Evolutionary conservation across 2,113 vertebrate species (phyloP), one percentile per base, ranked within the genome.

Genomic region (Urocolius indicus): DNA sequence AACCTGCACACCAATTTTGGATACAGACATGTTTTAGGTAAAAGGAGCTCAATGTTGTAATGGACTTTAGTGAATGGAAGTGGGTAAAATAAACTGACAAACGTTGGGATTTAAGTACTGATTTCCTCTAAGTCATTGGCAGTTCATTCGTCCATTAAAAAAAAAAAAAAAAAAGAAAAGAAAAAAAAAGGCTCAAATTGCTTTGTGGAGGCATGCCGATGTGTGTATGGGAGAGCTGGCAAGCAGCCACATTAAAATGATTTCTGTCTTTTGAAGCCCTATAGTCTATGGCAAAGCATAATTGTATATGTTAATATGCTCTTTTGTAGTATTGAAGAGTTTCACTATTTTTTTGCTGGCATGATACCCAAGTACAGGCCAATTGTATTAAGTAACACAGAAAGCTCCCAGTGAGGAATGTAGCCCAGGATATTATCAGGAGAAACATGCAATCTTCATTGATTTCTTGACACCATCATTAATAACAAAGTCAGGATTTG

Each of bases 381-480:
- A 29, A 20, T 41, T 73, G 74, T 76, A 68, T 82, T 68, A 79
- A 95, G 85, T 36, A 87, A 87, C 62, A 46, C 16, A 1, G 80
- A 75, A 92, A 87, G 36, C 69, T 94, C 66, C 74, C 84, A 76
- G 69, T 13, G 41, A 91, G 71, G 58, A 82, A 43, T 79, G 87
- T 91, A 51, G 67, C n/a, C 77, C 19, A 22, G 84, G 58, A 69
- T 79, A 89, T 94, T 92, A 87, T 52, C 11, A 23, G 58, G 46
- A 93, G 77, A 95, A 89, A 87, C 89, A 69, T 79, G 81, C 81
- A 87, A 58, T 93, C 91, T 78, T 61, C 89, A 95, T 91, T 89
- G 91, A 96, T 96, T 97, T 91, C 78, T 95, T 93, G 89, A 93
- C 62, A 82, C 36, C 69, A 32, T 45, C 87, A 80, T 89, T 94